Percentiles rank a stretch among this genome's conserved stretches.
These are phyloP conservation scores for Elmis aenea DNA, from an alignment of 2,888 invertebrate genomes.

Conservation along the genomic window DNA sequence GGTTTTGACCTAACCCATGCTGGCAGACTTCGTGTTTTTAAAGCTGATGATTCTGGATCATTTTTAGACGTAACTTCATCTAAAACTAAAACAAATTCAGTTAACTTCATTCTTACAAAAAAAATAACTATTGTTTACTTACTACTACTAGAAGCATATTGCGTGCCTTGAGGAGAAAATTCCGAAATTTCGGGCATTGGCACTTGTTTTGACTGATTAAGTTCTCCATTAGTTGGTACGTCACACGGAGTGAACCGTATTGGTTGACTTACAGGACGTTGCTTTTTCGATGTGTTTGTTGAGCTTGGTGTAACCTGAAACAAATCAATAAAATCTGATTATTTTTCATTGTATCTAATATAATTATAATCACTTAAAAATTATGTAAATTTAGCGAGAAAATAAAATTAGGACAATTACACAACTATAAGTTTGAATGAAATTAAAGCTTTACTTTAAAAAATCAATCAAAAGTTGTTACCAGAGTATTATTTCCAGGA, in stretches of 20 bases:
- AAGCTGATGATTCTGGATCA: constrained; percentile 45
- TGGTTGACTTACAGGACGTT: constrained; percentile 47
- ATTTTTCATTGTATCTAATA: too few species aligned
- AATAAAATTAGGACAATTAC: too few species aligned
- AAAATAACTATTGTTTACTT: constrained; percentile 45
- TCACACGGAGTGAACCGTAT: constrained; percentile 38
- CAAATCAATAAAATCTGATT: too few species aligned
- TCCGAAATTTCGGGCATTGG: constrained; percentile 51
- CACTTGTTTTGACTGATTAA: constrained; percentile 35
- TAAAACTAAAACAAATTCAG: constrained; percentile 49
- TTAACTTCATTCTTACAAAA: not conserved
- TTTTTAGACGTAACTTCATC: constrained; percentile 53
- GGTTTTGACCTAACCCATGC: constrained; percentile 68
- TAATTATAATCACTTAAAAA: not conserved
- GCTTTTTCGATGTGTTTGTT: constrained; percentile 33
- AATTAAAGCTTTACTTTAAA: too few species aligned
- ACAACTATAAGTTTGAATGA: too few species aligned
- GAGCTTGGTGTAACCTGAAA: constrained; percentile 12
- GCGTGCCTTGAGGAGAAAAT: constrained; percentile 47
- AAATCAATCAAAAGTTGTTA: too few species aligned
- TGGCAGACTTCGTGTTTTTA: constrained; percentile 64
- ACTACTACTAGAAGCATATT: constrained; percentile 63
- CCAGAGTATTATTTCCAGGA: constrained; percentile 37
- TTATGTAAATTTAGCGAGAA: too few species aligned
- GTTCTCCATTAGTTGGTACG: constrained; percentile 35